A percentile compares a stretch with the other conserved stretches of the same genome.
Evolutionary conservation across 2,888 invertebrate genomes (phyloP).

Genomic region (Drosophila prostipennis): DNA sequence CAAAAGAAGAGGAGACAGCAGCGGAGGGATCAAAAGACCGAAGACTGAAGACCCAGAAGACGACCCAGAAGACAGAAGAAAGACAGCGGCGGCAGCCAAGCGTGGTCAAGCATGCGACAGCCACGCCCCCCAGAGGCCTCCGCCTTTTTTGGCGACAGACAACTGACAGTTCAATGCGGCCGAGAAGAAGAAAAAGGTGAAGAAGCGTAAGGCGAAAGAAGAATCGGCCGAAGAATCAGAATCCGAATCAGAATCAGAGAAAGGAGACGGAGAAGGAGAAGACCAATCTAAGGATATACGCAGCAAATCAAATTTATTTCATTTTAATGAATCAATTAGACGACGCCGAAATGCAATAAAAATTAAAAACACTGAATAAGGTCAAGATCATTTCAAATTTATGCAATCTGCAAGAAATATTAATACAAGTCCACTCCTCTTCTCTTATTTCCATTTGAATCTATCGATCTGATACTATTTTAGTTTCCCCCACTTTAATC

Average conservation of each 20-base stretch:
- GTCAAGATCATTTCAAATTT: not conserved
- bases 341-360: constrained; percentile 27
- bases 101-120: constrained; percentile 68
- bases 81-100: constrained; percentile 57
- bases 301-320: constrained; percentile 27
- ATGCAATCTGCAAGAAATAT: too few relatives aligned
- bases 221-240: constrained; percentile 3
- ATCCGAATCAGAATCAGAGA: too few relatives aligned
- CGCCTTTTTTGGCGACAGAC: constrained; percentile 23
- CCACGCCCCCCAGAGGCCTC: constrained; percentile 25
- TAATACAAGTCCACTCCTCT: not conserved
- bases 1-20: not conserved
- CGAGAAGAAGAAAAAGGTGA: constrained; percentile 2
- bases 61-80: constrained; percentile 21
- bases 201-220: not conserved
- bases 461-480: constrained; percentile 24
- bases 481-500: not conserved
- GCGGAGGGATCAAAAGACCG: not conserved
- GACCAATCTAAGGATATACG: constrained; percentile 59
- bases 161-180: constrained; percentile 65
- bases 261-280: constrained; percentile 3
- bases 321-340: constrained; percentile 44
- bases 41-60: constrained; percentile 3
- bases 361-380: constrained; percentile 46
- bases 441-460: not conserved